Evolutionary conservation across 2,888 invertebrate species (phyloP).

Genomic region (Dinocampus coccinellae): DNA sequence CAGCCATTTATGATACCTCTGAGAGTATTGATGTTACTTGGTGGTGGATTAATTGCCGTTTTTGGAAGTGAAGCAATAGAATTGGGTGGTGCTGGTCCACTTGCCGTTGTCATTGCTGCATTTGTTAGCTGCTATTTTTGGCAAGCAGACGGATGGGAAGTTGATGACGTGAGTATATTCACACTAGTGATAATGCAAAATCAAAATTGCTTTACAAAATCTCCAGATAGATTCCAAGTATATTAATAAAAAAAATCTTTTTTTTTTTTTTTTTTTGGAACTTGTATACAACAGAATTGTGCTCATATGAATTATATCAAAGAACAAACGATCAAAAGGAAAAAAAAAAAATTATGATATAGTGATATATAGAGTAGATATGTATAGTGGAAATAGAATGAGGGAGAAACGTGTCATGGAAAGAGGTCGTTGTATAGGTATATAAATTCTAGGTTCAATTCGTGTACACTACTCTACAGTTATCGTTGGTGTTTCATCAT

Average conservation of each 20-base stretch:
- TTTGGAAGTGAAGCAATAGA: slow-evolving; percentile 87
- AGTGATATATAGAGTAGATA: not conserved
- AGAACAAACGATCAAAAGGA: slow-evolving; percentile 16
- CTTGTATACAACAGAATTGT: not conserved
- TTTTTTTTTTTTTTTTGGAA: not conserved
- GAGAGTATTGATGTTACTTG: slow-evolving; percentile 83
- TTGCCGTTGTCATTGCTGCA: slow-evolving; percentile 86
- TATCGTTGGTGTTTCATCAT: slow-evolving; percentile 33
- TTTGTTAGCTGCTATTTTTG: slow-evolving; percentile 87
- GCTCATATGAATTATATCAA: slow-evolving; percentile 3
- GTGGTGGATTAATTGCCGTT: slow-evolving; percentile 86
- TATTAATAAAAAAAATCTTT: not conserved
- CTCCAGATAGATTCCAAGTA: not conserved
- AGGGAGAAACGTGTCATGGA: slow-evolving; percentile 3
- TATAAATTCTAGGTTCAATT: not conserved
- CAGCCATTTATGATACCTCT: slow-evolving; percentile 83
- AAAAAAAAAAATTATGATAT: slow-evolving; percentile 20
- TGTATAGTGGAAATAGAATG: not conserved
- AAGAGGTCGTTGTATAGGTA: not conserved
- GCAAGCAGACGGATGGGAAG: slow-evolving; percentile 87
- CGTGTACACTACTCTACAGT: slow-evolving; percentile 2
- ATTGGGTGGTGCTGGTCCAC: slow-evolving; percentile 81
- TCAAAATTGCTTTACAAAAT: not conserved
- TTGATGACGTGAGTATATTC: slow-evolving; percentile 75
- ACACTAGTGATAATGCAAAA: too few relatives aligned